Conservation (phyloP, 1,140 invertebrate species). For the Calycopis cecrops region DNA sequence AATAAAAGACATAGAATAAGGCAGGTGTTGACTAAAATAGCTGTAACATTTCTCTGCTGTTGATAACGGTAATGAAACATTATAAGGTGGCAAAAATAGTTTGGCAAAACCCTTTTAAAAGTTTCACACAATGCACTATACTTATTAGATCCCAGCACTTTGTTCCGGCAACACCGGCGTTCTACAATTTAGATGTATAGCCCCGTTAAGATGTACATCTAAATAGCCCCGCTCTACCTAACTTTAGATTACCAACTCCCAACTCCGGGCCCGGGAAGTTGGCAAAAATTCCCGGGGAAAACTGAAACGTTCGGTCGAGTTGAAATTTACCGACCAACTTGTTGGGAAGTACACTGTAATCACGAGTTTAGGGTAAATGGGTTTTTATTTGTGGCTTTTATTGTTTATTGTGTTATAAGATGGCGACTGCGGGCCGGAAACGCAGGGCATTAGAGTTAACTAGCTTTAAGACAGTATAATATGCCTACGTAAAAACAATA, state of each 20-base stretch:
- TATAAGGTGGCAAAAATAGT: too few species aligned
- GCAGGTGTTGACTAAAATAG: too few species aligned
- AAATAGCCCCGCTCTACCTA: slow-evolving; percentile 68
- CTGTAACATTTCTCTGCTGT: too few species aligned
- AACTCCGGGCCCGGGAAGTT: slow-evolving; percentile 39
- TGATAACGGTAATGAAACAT: too few species aligned
- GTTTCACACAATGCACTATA: slow-evolving; percentile 7
- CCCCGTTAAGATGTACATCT: slow-evolving; percentile 71
- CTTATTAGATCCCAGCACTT: slow-evolving; percentile 5
- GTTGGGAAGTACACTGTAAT: slow-evolving; percentile 50
- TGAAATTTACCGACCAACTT: slow-evolving; percentile 62
- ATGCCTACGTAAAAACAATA: too few species aligned
- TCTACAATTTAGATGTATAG: slow-evolving; percentile 70
- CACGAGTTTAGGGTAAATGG: slow-evolving; percentile 17
- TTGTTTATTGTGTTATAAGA: not conserved
- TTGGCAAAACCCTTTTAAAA: not conserved
- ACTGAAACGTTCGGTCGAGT: slow-evolving; percentile 39
- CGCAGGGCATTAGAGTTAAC: too few species aligned
- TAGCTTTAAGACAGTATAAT: too few species aligned
- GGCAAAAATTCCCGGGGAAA: slow-evolving; percentile 49
- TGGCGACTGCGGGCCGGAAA: too few species aligned
- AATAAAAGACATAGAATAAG: too few species aligned
- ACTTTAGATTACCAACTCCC: slow-evolving; percentile 70
- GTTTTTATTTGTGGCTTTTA: slow-evolving; percentile 9
- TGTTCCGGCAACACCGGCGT: slow-evolving; percentile 15